These are phyloP conservation scores for Rhabdornis inornatus DNA, from an alignment of 2,113 vertebrate genomes.

Conservation along the genomic window DNA sequence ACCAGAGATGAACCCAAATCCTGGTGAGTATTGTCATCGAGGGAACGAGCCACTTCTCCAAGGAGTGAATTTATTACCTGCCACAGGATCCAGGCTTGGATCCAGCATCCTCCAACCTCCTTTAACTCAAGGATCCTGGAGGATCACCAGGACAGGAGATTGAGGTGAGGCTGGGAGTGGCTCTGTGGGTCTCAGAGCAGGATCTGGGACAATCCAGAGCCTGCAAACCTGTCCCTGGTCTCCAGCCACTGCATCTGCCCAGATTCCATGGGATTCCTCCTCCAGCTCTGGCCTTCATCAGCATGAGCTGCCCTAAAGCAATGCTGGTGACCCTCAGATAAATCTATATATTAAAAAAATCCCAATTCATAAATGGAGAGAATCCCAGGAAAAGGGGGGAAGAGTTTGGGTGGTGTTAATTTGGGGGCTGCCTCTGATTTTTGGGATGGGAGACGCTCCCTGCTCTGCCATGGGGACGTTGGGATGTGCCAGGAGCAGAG, in stretches of 20 bases:
- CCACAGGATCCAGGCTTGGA: neutral
- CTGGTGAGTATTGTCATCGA: accelerated
- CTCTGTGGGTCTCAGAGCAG: accelerated
- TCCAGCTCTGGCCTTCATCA: neutral
- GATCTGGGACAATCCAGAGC: neutral
- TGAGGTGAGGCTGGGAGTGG: neutral
- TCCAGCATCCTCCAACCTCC: neutral
- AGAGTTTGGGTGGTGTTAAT: accelerated
- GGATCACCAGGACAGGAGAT: accelerated
- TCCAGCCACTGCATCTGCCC: neutral
- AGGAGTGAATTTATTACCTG: neutral
- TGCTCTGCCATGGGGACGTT: accelerated
- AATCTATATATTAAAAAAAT: accelerated
- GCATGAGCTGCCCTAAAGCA: neutral
- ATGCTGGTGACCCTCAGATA: neutral
- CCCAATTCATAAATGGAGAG: neutral
- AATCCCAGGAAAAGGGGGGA: no score
- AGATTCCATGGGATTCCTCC: neutral
- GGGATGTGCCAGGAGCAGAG: neutral
- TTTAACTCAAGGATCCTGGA: neutral
- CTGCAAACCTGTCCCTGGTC: accelerated
- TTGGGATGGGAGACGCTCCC: neutral
- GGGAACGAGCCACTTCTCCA: neutral
- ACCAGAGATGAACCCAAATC: neutral
- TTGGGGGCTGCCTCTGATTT: neutral